Conservation (phyloP, 2,888 invertebrate species). For the Lysandra bellargus region DNA sequence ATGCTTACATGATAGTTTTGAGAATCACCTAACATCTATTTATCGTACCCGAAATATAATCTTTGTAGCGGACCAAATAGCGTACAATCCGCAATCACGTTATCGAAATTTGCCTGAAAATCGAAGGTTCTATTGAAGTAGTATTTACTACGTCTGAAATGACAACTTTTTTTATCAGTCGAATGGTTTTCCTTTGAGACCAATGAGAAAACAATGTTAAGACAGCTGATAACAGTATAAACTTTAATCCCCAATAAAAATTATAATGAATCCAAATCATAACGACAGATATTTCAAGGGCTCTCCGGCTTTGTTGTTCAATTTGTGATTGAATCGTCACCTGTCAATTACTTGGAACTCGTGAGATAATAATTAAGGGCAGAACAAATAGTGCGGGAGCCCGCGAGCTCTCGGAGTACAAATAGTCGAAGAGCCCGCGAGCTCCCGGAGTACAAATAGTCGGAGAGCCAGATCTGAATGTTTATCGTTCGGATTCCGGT, state of each 20-base stretch:
- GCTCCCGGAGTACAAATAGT: conserved; percentile 28
- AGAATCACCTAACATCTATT: no score
- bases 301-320: background rate
- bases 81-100: no score
- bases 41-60: no score
- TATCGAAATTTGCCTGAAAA: no score
- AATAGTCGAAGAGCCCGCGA: conserved; percentile 28
- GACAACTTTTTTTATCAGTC: no score
- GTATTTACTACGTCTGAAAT: no score
- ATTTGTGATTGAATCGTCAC: conserved; percentile 12
- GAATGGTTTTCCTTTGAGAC: no score
- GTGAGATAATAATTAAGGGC: conserved; percentile 36
- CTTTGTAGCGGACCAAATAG: no score
- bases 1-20: no score
- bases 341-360: conserved; percentile 35
- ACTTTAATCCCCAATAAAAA: background rate
- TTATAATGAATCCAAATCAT: background rate
- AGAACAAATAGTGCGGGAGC: conserved; percentile 32
- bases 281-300: conserved; percentile 4
- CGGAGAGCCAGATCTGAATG: conserved; percentile 41
- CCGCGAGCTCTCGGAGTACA: conserved; percentile 16
- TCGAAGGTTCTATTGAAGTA: no score
- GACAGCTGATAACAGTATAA: no score
- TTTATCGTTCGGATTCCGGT: conserved; percentile 66
- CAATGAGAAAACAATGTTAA: no score